Evolutionary conservation across 2,888 invertebrate genomes (phyloP).

Genomic region (Torymus tubicola): DNA sequence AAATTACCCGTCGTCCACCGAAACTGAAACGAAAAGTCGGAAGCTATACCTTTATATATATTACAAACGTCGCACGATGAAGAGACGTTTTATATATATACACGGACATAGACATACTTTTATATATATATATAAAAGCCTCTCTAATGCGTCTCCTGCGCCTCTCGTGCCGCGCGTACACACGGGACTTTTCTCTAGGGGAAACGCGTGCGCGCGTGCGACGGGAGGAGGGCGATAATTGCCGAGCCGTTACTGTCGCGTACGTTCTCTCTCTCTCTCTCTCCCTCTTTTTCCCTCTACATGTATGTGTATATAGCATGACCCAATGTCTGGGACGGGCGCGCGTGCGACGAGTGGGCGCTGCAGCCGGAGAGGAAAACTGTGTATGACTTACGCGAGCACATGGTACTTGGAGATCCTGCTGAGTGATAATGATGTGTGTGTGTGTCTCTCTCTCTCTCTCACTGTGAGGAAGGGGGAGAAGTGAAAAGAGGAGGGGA

Average conservation of each 20-base stretch:
- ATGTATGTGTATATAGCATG: slow-evolving; percentile 14
- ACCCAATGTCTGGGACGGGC: slow-evolving; percentile 23
- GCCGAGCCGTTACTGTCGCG: slow-evolving; percentile 65
- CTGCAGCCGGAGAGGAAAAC: slow-evolving; percentile 16
- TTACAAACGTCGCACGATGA: too few relatives aligned
- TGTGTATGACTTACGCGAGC: slow-evolving; percentile 31
- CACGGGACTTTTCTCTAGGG: neutral
- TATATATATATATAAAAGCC: neutral
- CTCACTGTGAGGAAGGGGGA: neutral
- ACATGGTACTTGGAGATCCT: slow-evolving; percentile 46
- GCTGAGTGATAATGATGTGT: slow-evolving; percentile 54
- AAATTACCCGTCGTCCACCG: slow-evolving; percentile 17
- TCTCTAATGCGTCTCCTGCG: too few relatives aligned
- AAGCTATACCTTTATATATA: too few relatives aligned
- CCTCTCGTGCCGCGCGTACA: too few relatives aligned
- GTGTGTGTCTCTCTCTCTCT: too few relatives aligned
- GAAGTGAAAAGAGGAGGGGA: neutral
- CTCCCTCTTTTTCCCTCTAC: slow-evolving; percentile 29
- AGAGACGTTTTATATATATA: too few relatives aligned
- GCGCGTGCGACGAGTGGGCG: neutral
- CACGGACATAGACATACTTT: too few relatives aligned
- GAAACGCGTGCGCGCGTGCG: neutral
- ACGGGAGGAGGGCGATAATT: slow-evolving; percentile 69
- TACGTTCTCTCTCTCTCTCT: slow-evolving; percentile 52
- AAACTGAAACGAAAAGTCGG: too few relatives aligned